Conservation (phyloP, 2,797 vertebrate genomes). For the Oreortyx pictus region DNA sequence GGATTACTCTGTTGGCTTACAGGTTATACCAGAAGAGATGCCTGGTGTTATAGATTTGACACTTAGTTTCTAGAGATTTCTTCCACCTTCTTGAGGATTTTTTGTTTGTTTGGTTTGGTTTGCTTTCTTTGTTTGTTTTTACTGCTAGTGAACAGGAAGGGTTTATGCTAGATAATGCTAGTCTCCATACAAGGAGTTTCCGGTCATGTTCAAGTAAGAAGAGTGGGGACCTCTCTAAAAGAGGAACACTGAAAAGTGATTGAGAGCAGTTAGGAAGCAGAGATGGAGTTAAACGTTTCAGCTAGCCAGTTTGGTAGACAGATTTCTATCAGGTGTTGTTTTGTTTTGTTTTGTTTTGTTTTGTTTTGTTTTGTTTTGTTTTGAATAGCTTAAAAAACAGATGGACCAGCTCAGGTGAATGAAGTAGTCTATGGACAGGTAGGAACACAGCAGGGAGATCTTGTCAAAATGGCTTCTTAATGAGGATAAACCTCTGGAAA, state of each 20-base stretch:
- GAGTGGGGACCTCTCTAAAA: background rate
- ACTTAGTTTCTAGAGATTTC: background rate
- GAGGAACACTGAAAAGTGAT: background rate
- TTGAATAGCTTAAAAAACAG: background rate
- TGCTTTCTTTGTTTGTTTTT: background rate
- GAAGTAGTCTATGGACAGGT: background rate
- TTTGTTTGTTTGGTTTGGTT: background rate
- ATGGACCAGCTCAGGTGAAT: background rate
- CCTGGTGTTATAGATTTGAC: background rate
- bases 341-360: no score
- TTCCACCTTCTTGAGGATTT: background rate
- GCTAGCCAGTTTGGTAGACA: background rate
- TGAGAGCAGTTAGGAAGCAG: background rate
- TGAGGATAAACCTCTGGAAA: background rate
- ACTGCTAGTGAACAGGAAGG: background rate
- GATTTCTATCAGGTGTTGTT: background rate
- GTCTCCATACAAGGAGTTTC: background rate
- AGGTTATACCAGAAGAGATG: background rate
- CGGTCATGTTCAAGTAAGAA: background rate
- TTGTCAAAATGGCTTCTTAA: background rate
- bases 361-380: no score
- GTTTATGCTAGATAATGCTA: background rate
- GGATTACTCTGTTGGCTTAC: constrained; percentile 7
- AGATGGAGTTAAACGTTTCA: background rate
- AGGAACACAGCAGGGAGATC: background rate